Conservation (phyloP, 1,140 invertebrate genomes). For the Kradibia gibbosae region DNA sequence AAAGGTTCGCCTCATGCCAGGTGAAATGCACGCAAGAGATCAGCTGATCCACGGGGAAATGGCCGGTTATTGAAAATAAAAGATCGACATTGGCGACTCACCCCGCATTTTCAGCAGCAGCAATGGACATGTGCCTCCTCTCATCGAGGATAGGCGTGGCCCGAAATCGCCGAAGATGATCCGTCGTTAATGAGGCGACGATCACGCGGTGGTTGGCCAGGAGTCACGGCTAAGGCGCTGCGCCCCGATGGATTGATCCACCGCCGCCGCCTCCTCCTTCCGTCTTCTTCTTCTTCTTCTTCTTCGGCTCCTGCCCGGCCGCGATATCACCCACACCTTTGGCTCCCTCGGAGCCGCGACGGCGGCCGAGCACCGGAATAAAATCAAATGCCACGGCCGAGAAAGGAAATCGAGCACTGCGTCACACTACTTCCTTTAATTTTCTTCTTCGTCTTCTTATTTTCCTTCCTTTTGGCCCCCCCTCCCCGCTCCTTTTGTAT, state of each 20-base stretch:
- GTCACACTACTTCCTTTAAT: constrained; percentile 19
- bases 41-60: constrained; percentile 39
- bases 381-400: too few relatives aligned
- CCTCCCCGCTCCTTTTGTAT: neutral
- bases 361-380: neutral
- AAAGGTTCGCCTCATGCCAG: neutral
- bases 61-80: neutral
- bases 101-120: constrained; percentile 78
- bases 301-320: too few relatives aligned
- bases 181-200: constrained; percentile 63
- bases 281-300: too few relatives aligned
- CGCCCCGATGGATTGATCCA: too few relatives aligned
- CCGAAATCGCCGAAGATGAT: constrained; percentile 65
- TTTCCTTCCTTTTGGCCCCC: neutral
- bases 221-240: too few relatives aligned
- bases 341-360: neutral
- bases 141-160: constrained; percentile 70
- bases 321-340: neutral
- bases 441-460: neutral
- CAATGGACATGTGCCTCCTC: constrained; percentile 77
- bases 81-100: constrained; percentile 62
- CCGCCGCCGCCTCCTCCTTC: too few relatives aligned
- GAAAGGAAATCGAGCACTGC: neutral
- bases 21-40: constrained; percentile 43
- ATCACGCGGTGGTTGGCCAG: too few relatives aligned